Evolutionary conservation across 2,113 vertebrate species (phyloP), one percentile per base, ranked within the genome.

Genomic region (Bujurquina vittata): DNA sequence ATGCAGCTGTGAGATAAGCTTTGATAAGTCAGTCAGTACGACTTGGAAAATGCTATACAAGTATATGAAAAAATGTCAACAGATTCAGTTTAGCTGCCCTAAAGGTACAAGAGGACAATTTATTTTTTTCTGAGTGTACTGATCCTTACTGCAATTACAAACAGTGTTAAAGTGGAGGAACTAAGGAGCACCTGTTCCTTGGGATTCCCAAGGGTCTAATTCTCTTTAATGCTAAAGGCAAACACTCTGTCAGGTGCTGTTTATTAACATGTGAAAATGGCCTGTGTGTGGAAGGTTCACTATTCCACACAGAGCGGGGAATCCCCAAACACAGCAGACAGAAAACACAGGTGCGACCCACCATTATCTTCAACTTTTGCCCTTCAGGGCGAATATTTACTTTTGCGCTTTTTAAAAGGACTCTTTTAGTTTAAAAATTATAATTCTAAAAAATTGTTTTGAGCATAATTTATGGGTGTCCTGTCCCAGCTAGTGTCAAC

Each of bases 161-260:
- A 62, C 60, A 76, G n/a, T 7, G 26, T 81, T 56, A 56, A 75
- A 17, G 37, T 77, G 12, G 22, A 74, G 46, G 33, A 89, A 60
- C 40, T 62, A 17, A 69, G 3, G 87, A 73, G 79, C 87, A 90
- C 54, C 84, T 90, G 88, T 89, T 63, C 75, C 17, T 29, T 59
- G 55, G 80, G 23, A 79, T 57, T 78, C 88, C 80, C 81, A 55
- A n/a, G 83, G 76, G 74, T 67, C 11, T 35, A 69, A 33, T 76
- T 77, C 82, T 81, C 62, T 75, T 78, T 78, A 40, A 7, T 74
- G 75, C 61, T 54, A 46, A 58, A 74, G 80, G 87, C 49, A 77
- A 81, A 89, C 60, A 80, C 43, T 65, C 60, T 37, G 63, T 85
- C 61, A 88, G 77, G 74, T 85, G 84, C 10, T 79, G 61, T 82